Evolutionary conservation across 1,140 invertebrate species (phyloP).

Genomic region (Scaptomyza pallida): DNA sequence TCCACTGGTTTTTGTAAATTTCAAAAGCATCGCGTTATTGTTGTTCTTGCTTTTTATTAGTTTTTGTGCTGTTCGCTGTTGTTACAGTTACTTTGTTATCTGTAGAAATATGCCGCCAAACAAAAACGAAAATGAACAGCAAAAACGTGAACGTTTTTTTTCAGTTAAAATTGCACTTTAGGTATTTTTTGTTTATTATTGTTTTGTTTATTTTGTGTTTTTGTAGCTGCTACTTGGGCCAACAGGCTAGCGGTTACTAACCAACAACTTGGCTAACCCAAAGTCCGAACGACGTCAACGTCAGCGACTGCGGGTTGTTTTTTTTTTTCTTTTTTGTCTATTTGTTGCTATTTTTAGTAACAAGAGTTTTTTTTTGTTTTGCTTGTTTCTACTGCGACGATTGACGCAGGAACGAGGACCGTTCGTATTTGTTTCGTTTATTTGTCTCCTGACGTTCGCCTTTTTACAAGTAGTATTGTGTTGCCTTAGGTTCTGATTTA

Average conservation of each 20-base stretch:
- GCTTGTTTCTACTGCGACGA: constrained; percentile 2
- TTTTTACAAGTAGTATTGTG: constrained; percentile 2
- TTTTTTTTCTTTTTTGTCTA: too few species aligned
- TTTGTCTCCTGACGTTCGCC: constrained; percentile 3
- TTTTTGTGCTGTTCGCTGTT: constrained; percentile 16
- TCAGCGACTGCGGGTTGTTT: constrained; percentile 18
- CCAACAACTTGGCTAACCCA: constrained; percentile 13
- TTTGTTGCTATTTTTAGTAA: constrained; percentile 74
- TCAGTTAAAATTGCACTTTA: constrained; percentile 18
- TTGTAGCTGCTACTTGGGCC: constrained; percentile 7
- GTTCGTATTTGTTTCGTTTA: constrained; percentile 18
- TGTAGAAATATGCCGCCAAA: constrained; percentile 16
- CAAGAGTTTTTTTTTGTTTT: constrained; percentile 40
- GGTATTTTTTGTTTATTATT: constrained; percentile 7
- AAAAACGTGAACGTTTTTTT: constrained; percentile 1
- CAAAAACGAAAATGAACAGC: constrained; percentile 19
- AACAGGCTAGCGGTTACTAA: constrained; percentile 32
- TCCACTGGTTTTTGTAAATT: constrained; percentile 66
- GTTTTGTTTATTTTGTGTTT: constrained; percentile 3
- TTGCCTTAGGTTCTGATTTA: constrained; percentile 46
- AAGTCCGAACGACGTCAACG: constrained; percentile 21
- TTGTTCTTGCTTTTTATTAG: constrained; percentile 6
- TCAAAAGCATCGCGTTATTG: constrained; percentile 55
- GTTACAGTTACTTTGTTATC: constrained; percentile 14
- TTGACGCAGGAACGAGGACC: constrained; percentile 30